Base-by-base conservation (phyloP, 2,888 invertebrate genomes). In the Noctua pronuba region DNA sequence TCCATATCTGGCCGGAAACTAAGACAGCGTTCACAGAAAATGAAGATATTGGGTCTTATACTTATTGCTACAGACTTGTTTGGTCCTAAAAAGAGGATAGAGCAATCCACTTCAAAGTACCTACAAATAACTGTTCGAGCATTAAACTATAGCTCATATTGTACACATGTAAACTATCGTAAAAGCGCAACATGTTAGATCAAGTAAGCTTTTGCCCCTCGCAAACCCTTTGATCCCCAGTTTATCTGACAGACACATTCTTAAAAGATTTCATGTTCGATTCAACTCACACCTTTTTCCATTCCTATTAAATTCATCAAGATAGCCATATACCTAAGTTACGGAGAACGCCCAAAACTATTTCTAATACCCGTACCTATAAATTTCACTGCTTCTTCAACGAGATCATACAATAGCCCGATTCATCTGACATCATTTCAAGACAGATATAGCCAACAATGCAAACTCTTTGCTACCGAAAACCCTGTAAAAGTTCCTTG, bases 1-100 rank as follows among this genome's bases (percentile, higher is more conserved):
- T 95, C 96, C 96, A 96, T 96, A 96, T 96, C 96, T 96, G 96
- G 96, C 95, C 95, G 93, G 94, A 94, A 94, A 92, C 91, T 96
- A 96, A 96, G 96, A 95, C 95, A 89, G 95, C 87, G 96, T 95
- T 94, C 96, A 96, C 95, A 95, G 88, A 89, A 88, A 73, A 85
- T 74, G 71, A 82, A 67, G 75, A 86, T 68, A 75, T 82, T 77
- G 21, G 60, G 21, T 67, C 60, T 73, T 38, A 78, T 78, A 60
- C 74, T 67, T 72, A 79, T 55, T 52, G 41, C 31, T 73, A 3
- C 8, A 24, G 24, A 24, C 28, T 21, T 62, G n/a, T 69, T 72
- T 41, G 5, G 31, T 21, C 52, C 24, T 38, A 1, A 62, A 44
- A 31, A 55, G 6, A 52, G 28, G 3, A 5, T 8, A 31, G 1